Conservation (phyloP, 1,140 invertebrate species). For the Aradophagus sp. region DNA sequence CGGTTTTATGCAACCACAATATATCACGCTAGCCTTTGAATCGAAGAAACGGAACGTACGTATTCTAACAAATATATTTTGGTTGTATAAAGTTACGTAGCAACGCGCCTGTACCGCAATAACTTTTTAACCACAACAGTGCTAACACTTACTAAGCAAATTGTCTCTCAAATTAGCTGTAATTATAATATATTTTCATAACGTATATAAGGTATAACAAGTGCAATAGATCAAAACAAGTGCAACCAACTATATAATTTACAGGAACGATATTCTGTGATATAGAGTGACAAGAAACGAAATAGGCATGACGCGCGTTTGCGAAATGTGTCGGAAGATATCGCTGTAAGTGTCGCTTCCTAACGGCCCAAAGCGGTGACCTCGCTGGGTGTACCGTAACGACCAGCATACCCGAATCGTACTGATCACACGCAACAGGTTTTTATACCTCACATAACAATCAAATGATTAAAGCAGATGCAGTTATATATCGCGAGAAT, state of each 20-base stretch:
- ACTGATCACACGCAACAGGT: slow-evolving; percentile 68
- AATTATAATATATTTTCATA: slow-evolving; percentile 49
- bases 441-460: slow-evolving; percentile 75
- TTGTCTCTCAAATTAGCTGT: slow-evolving; percentile 37
- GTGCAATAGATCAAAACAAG: slow-evolving; percentile 55
- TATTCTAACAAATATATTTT: background rate
- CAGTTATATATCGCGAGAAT: slow-evolving; percentile 75
- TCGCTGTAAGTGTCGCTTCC: slow-evolving; percentile 47
- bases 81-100: background rate
- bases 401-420: slow-evolving; percentile 54
- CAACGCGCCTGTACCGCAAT: slow-evolving; percentile 31
- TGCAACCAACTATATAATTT: slow-evolving; percentile 44
- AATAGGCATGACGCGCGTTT: no score
- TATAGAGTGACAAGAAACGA: slow-evolving; percentile 24
- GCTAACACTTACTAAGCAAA: slow-evolving; percentile 12
- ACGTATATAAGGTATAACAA: slow-evolving; percentile 39
- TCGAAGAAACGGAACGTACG: no score
- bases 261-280: slow-evolving; percentile 46
- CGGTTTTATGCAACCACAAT: background rate
- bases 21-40: no score
- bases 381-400: slow-evolving; percentile 43
- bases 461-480: slow-evolving; percentile 73
- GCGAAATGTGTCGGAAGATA: slow-evolving; percentile 13
- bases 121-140: slow-evolving; percentile 19
- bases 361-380: slow-evolving; percentile 11